These are phyloP conservation scores for Onychomys torridus DNA, from an alignment of 2,797 vertebrate genomes.

Conservation along the genomic window DNA sequence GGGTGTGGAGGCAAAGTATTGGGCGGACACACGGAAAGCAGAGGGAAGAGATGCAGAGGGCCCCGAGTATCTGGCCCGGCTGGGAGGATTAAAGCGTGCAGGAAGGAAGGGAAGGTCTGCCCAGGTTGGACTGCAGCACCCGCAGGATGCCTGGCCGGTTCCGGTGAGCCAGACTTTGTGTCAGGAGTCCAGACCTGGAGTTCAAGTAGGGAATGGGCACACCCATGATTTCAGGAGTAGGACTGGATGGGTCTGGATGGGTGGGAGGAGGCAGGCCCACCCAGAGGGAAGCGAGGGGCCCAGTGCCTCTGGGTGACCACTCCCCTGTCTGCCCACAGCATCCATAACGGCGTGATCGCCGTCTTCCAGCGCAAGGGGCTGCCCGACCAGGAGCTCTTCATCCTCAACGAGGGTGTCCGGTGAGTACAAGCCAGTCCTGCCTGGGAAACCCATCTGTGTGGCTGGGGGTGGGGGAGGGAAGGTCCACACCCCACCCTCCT, in stretches of 20 bases:
- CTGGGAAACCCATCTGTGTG: not conserved
- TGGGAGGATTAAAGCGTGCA: rapidly evolving
- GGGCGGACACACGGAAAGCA: rapidly evolving
- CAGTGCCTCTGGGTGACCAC: rapidly evolving
- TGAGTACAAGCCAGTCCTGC: conserved; percentile 83
- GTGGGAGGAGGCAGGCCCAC: too few species aligned
- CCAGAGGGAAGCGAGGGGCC: not conserved
- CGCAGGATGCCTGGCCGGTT: not conserved
- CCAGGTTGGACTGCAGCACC: not conserved
- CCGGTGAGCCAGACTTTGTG: not conserved
- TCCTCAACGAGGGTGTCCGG: conserved; percentile 98
- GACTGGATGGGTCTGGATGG: not conserved
- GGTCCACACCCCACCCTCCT: not conserved
- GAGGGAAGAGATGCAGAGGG: not conserved
- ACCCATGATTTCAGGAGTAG: rapidly evolving
- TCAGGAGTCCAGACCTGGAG: not conserved
- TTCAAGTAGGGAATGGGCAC: not conserved
- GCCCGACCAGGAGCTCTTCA: conserved; percentile 96
- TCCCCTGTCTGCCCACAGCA: conserved; percentile 87
- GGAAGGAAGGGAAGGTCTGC: not conserved
- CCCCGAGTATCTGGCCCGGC: not conserved
- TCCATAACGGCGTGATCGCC: conserved; percentile 96
- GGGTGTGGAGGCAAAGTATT: not conserved
- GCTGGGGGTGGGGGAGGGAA: not conserved
- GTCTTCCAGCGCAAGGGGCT: conserved; percentile 97